Percentiles rank a stretch among this genome's conserved stretches.
phyloP scores from a whole-genome alignment of 2,888 invertebrate species.

The Oxycera nigricornis region DNA sequence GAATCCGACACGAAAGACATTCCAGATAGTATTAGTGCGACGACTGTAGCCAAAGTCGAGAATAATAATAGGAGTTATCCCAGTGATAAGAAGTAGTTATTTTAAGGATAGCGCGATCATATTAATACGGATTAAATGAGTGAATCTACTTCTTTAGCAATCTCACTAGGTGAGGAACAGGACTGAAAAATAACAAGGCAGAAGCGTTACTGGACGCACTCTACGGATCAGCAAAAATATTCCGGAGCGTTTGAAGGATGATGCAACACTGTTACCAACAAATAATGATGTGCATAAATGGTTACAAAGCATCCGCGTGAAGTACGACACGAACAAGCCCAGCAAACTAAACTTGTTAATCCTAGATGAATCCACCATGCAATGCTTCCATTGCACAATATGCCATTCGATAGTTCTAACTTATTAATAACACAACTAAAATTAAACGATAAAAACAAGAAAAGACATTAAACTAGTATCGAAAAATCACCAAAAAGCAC shows the following conservation, averaged over 20 bases:
- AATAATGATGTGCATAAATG: too few species aligned
- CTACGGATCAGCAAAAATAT: neutral
- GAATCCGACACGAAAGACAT: constrained; percentile 51
- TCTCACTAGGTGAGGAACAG: neutral
- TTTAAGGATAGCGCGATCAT: too few species aligned
- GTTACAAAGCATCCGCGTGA: neutral
- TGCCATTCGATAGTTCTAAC: neutral
- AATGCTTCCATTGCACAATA: neutral
- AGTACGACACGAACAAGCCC: neutral
- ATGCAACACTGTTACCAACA: neutral
- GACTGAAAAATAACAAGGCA: constrained; percentile 4
- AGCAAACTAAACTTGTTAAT: neutral
- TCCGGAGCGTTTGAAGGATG: too few species aligned
- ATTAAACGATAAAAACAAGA: neutral
- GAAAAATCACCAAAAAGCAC: neutral
- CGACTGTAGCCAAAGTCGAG: neutral
- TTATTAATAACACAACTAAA: neutral
- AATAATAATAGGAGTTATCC: neutral
- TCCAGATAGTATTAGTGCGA: constrained; percentile 51
- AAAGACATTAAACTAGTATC: neutral
- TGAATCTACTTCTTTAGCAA: neutral
- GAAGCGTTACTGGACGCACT: neutral
- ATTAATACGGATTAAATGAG: neutral
- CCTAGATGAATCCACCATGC: neutral
- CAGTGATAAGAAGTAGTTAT: constrained; percentile 13